Base-by-base conservation (phyloP, 2,113 vertebrate genomes). In the Collichthys lucidus region DNA sequence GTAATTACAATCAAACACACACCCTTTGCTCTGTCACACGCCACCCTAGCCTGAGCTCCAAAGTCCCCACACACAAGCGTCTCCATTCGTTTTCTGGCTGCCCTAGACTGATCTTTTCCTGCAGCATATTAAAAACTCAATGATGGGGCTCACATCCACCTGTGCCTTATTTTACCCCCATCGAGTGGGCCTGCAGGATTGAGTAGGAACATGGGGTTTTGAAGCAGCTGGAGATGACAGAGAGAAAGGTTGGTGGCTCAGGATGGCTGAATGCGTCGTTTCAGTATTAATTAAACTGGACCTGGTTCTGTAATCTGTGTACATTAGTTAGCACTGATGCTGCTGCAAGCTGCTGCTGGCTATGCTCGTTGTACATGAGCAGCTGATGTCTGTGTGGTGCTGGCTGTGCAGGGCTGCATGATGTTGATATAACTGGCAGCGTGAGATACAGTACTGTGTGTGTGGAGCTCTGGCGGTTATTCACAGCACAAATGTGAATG, bases 1-100 rank as follows among this genome's bases (percentile, higher is more conserved):
- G 73, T 88, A 92, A 93, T 93, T 91, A 91, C 88, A 89, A 88
- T 90, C 87, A 91, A 86, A 84, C 87, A 84, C 55, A 67, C 76
- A 81, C 60, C 83, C 82, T 86, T 89, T 88, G 78, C 83, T 80
- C 78, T 75, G 86, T 73, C 80, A 61, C 74, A 68, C 2, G 11
- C 44, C 14, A 5, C 79, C 77, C 50, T 55, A 55, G 70, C 65
- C 74, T 53, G 31, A 50, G 56, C 9, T 22, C 73, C 60, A 80
- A 66, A 80, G 61, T 83, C 74, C 75, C 79, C 4, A 3, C 44
- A 46, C 68, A 74, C 81, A 40, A 62, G 69, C 61, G 14, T 84
- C 77, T 59, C 57, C 81, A 59, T 87, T 86, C 68, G 77, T 81
- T 85, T 77, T 68, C 75, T 79, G 64, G 11, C 65, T 84, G 78